Percentiles rank a stretch among this genome's conserved stretches.
Evolutionary conservation across 64 coral and sea anemone species (phyloP).

Genomic region (Catalaphyllia jardinei): DNA sequence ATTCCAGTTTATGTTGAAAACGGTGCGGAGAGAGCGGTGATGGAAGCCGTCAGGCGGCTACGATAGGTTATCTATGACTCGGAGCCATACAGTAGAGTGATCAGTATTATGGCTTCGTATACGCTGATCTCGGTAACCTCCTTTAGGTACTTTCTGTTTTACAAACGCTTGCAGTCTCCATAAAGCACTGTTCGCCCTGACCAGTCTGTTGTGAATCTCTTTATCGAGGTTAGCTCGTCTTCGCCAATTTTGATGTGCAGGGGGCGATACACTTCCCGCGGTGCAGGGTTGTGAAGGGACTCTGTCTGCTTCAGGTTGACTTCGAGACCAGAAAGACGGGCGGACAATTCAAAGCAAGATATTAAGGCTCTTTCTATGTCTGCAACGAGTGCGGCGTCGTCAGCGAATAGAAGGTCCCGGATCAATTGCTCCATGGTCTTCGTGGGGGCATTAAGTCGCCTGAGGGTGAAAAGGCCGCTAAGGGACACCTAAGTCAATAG

Average conservation of each 20-base stretch:
- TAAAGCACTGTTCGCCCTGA: background rate
- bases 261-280: background rate
- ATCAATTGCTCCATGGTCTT: background rate
- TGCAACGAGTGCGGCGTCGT: background rate
- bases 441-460: background rate
- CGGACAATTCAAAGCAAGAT: background rate
- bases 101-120: constrained; percentile 17
- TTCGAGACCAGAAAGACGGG: background rate
- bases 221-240: background rate
- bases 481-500: too few relatives aligned
- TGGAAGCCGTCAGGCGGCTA: constrained; percentile 5
- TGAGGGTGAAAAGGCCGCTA: constrained; percentile 1
- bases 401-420: constrained; percentile 10
- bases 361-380: background rate
- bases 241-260: background rate
- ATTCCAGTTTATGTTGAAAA: constrained; percentile 45
- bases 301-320: constrained; percentile 2
- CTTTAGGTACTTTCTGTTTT: too few relatives aligned
- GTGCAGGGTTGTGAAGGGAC: too few relatives aligned
- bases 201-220: background rate
- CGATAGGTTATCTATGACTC: constrained; percentile 8
- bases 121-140: background rate
- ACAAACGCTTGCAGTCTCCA: too few relatives aligned
- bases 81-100: constrained; percentile 14
- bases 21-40: constrained; percentile 38